phyloP scores from a whole-genome alignment of 2,113 vertebrate species.

The Passerina amoena region DNA sequence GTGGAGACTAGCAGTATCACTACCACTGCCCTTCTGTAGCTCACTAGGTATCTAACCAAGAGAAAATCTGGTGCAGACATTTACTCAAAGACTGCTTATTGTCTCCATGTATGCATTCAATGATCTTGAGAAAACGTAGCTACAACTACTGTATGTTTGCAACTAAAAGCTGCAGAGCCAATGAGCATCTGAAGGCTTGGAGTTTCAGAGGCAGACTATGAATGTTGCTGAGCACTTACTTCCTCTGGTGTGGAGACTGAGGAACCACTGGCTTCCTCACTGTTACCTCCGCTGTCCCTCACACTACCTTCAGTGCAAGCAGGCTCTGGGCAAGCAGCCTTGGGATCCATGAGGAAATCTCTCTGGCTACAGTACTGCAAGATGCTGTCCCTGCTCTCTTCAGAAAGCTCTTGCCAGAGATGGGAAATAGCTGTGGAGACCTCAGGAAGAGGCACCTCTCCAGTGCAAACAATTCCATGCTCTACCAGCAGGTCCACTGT shows the following conservation, averaged over 20 bases:
- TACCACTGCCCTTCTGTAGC: background rate
- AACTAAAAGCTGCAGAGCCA: background rate
- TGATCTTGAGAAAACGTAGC: background rate
- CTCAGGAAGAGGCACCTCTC: slow-evolving; percentile 71
- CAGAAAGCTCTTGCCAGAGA: slow-evolving; percentile 80
- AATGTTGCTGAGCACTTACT: slow-evolving; percentile 62
- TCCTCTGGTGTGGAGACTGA: slow-evolving; percentile 75
- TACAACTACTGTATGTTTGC: background rate
- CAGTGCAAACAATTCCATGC: slow-evolving; percentile 67
- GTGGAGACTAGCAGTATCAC: background rate
- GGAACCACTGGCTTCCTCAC: slow-evolving; percentile 75
- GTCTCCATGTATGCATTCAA: background rate
- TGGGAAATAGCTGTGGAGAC: slow-evolving; percentile 82
- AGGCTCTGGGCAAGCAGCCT: slow-evolving; percentile 1
- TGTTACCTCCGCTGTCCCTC: slow-evolving; percentile 71
- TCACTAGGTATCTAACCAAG: background rate
- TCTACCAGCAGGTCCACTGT: slow-evolving; percentile 76
- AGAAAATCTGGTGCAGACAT: background rate
- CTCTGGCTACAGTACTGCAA: slow-evolving; percentile 68
- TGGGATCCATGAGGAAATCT: slow-evolving; percentile 4
- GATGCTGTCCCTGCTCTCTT: slow-evolving; percentile 68
- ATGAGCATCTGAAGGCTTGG: background rate
- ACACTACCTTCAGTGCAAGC: background rate
- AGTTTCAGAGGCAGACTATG: background rate
- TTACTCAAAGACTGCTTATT: background rate